Base-by-base conservation (phyloP, 2,888 invertebrate species). In the Aphodius sticticus region DNA sequence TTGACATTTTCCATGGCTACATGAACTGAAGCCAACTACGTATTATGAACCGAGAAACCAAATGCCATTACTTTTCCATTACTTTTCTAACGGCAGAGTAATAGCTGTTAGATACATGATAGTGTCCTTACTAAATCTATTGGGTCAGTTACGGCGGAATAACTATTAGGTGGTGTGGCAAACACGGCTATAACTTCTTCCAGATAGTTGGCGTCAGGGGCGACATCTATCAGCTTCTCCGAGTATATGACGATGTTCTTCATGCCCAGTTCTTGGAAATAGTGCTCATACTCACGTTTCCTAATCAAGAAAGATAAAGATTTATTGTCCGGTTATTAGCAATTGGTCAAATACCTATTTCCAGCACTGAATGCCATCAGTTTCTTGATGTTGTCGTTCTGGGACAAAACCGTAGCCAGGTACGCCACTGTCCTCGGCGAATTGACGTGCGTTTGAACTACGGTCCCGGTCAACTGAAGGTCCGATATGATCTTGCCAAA, bases 371-470 rank as follows among this genome's bases (percentile, higher is more conserved):
- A 94, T 1, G 92, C 93, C 81, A 93, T 87, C 53, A 94, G 89
- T 83, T 91, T 90, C 35, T 92, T 92, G 0, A 92, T 91, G 70
- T 92, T 91, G 80, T 92, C 91, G 38, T 93, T 91, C 26, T 92
- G 91, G 3, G 90, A 89, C 37, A 94, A 88, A 6, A 94, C 91
- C 0, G 93, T 93, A 0, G 95, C 96, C 71, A 96, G 88, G 86
- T 96, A 96, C 0, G 95, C 96, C 0, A 95, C 95, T 71, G 95
- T 94, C 6, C 95, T 91, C 0, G 96, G 95, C 0, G 96, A 95
- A 0, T 94, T 93, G 0, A 95, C 92, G 85, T 96, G 96, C 0
- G 95, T 96, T 85, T 96, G 94, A 0, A 95, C 92, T 0, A 96
- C 93, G 26, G 93, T 94, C 2, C 96, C 96, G 12, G 92, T 91